Base-by-base conservation (phyloP, 2,113 vertebrate species). In the Paramisgurnus dabryanus region DNA sequence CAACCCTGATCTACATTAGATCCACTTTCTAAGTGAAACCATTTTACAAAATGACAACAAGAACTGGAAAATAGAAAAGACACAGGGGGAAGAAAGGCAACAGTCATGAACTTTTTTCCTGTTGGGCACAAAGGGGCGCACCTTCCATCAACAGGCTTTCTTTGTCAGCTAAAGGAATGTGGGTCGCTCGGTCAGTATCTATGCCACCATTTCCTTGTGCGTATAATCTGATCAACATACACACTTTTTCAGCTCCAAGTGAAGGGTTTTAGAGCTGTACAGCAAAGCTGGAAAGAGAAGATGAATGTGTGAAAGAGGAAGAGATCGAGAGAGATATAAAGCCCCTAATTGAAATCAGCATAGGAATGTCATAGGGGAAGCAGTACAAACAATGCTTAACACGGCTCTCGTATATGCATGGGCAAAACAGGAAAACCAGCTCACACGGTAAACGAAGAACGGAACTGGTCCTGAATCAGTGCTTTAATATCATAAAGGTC, bases 311-410 rank as follows among this genome's bases (percentile, higher is more conserved):
- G 83, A 76, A 74, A 86, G 85, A 90, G 90, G 87, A 89, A 91
- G 89, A 80, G 81, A 81, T 84, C 79, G 83, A 80, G 85, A 80
- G 85, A 88, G 86, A 89, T 87, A 81, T 84, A 71, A 64, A 12
- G 57, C 64, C 55, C 78, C 83, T 82, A 87, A 92, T 91, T 90
- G 82, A 87, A 91, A 92, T 93, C 92, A 89, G 86, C 18, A 80
- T 84, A 93, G 89, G 91, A 94, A 94, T 94, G 91, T 92, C 90
- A 87, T 88, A 90, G 88, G 93, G 93, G 93, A 94, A 93, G 89
- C 87, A 75, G 79, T 39, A 74, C 79, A 86, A 93, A 93, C 92
- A 94, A 93, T 93, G 87, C 85, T 73, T 75, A 90, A 83, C 81
- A 84, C 67, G 2, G 39, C 55, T 68, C 63, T 81, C 61, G 15